Evolutionary conservation across 2,888 invertebrate species (phyloP), one percentile per base, ranked within the genome.

Genomic region (Dryomyza anilis): DNA sequence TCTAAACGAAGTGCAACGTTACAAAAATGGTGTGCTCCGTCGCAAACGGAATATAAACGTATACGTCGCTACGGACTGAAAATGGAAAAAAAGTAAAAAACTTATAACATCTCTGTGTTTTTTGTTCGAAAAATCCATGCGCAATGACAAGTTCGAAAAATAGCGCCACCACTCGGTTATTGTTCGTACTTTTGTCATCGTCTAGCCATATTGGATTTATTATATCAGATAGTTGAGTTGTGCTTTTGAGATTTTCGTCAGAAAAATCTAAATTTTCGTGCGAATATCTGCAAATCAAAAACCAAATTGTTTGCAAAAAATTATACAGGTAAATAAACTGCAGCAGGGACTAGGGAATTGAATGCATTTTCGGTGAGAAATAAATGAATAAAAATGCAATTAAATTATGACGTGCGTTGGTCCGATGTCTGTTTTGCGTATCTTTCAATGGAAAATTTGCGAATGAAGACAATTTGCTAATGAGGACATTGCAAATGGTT

Each of bases 231-330:
- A 53, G 52, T 59, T 25, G 14, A 53, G 14, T 57, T 52, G 45
- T 43, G 59, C 27, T 60, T 60, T 60, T 65, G 7, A 23, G 21
- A 45, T 46, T 45, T 16, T 16, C 14, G 19, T 56, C 64, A 25
- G 30, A 60, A 60, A 2, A 50, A 60, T 60, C 46, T 25, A 65
- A 65, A 65, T 65, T 65, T 65, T 56, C 23, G 65, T 64, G 55
- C 46, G 33, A 60, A 48, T 56, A 56, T 45, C 59, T 60, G 56
- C 60, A 60, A 45, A 30, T 46, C 46, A 60, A 60, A n/a, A 55
- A 55, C 53, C 56, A 57, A 36, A 60, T 48, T 39, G 39, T 36
- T 55, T 65, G 59, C 59, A 48, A 55, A 56, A 65, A 65, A 45
- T 60, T 56, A 52, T 25, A 27, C 36, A 60, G 65, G 65, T 65